Percentiles rank a stretch among this genome's conserved stretches.
Conservation (phyloP, 1,140 invertebrate genomes). For the Plutomurus gul region DNA sequence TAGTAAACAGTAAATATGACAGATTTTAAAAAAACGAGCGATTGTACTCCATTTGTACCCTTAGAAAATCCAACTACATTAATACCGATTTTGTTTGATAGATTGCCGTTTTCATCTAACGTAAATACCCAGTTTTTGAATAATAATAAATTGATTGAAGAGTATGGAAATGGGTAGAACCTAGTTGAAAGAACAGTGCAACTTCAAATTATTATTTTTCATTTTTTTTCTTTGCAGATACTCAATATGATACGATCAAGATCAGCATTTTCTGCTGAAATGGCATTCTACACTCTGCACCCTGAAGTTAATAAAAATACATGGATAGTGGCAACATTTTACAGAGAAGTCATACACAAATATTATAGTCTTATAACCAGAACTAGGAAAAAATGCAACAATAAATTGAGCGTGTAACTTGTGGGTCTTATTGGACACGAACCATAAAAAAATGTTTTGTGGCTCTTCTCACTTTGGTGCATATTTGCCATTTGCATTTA, state of each 20-base stretch:
- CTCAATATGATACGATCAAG: background rate
- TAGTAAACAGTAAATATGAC: no score
- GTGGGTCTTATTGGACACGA: background rate
- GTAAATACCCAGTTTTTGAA: no score
- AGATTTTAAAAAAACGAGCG: no score
- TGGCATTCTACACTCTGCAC: background rate
- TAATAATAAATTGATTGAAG: background rate
- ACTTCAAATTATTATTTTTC: background rate
- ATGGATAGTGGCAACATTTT: background rate
- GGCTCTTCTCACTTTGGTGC: no score
- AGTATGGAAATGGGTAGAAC: background rate
- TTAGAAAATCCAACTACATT: no score
- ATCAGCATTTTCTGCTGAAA: background rate
- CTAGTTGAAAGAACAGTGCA: background rate
- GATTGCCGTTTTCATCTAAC: no score
- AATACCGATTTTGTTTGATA: no score
- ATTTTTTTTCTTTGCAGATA: background rate
- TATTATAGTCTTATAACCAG: background rate
- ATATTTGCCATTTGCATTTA: no score
- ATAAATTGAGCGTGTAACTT: no score
- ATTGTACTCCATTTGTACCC: no score
- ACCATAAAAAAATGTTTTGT: background rate
- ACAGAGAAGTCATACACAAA: background rate
- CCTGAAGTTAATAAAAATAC: background rate
- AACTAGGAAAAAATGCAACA: background rate